Evolutionary conservation across 1,140 invertebrate species (phyloP), one percentile per base, ranked within the genome.

Genomic region (Plodia interpunctella): DNA sequence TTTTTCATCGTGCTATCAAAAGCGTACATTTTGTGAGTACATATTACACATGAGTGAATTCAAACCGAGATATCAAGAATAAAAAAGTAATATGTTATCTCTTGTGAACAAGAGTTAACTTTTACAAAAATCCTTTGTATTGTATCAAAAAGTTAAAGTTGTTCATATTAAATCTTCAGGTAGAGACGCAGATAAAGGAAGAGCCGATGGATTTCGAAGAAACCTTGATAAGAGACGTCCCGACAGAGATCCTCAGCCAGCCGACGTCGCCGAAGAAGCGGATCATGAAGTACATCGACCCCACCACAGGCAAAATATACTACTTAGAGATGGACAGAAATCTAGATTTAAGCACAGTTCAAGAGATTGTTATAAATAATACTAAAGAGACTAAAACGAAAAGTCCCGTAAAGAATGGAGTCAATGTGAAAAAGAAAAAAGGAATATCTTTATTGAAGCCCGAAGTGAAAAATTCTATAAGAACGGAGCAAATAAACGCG

Each of bases 211-310:
- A 59, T 54, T 18, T 53, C 38, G 21, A 59, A 30, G 15, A 59
- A 2, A 25, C 28, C 11, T 10, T 44, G 13, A 15, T 25, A 49
- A 55, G 18, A 0, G 64, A 73, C 19, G n/a, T 78, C 51, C 76
- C 76, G 0, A 74, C 58, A 10, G 73, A 74, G 20, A 70, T 77
- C 15, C 20, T 69, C 0, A 75, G 53, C 11, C 62, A 73, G 50
- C 60, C 68, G 0, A 60, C 65, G 0, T 59, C 62, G 17, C 60
- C 68, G 0, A 78, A 78, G 28, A 87, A 86, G 38, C 59, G 82
- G 19, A 87, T 89, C 57, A 78, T 89, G 62, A 89, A 89, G 65
- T 89, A 87, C 51, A 77, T 89, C 51, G 87, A 89, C 44, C 80
- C 81, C 0, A 77, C 65, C 0, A 87, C 87, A 18, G 78, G 84